Conservation (phyloP, 2,888 invertebrate species). For the Trichogramma dendrolimi region DNA sequence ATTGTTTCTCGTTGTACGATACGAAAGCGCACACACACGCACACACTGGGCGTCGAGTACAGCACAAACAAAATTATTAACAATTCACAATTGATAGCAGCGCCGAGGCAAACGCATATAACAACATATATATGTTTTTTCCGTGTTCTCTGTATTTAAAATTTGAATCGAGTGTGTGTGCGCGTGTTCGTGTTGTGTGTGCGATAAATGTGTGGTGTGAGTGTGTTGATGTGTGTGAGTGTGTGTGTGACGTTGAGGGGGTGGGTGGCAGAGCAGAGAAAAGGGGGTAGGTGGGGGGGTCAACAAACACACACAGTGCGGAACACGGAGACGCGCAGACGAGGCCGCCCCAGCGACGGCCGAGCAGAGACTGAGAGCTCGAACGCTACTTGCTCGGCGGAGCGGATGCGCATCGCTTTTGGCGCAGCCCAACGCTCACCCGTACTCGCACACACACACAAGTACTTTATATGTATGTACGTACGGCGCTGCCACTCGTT, state of each 20-base stretch:
- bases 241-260: constrained; percentile 5
- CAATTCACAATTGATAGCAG: too few species aligned
- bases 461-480: background rate
- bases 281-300: constrained; percentile 28
- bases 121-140: too few species aligned
- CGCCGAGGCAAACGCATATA: too few species aligned
- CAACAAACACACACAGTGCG: constrained; percentile 27
- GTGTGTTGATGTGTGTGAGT: background rate
- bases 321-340: constrained; percentile 31
- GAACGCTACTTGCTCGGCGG: constrained; percentile 38
- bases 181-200: too few species aligned
- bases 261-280: constrained; percentile 17
- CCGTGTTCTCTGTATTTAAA: too few species aligned
- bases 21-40: too few species aligned
- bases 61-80: too few species aligned
- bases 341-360: constrained; percentile 46
- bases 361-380: constrained; percentile 47
- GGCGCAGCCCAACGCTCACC: constrained; percentile 27
- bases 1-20: too few species aligned
- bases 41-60: too few species aligned
- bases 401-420: constrained; percentile 33
- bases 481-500: background rate
- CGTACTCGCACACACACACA: constrained; percentile 11
- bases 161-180: too few species aligned
- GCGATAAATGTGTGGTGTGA: too few species aligned